A percentile compares a stretch with the other conserved stretches of the same genome.
Conservation (phyloP, 2,797 vertebrate species). For the Cirrhinus mrigala region DNA sequence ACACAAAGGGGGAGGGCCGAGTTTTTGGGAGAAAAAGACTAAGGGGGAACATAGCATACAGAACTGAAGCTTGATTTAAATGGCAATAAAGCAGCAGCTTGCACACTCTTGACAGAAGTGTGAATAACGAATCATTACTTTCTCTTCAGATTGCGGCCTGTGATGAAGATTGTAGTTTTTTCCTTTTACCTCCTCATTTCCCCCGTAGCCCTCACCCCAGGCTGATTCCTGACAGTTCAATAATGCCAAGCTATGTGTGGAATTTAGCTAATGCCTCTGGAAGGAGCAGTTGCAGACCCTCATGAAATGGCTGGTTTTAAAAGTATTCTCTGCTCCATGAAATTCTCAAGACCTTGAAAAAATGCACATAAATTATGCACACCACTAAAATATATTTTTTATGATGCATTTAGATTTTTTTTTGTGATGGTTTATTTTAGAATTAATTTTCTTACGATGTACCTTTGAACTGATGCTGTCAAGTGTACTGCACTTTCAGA, state of each 20-base stretch:
- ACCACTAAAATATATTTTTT: neutral
- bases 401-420: neutral
- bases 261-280: conserved; percentile 79
- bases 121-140: conserved; percentile 78
- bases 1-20: conserved; percentile 43
- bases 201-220: conserved; percentile 72
- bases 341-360: neutral
- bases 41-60: conserved; percentile 54
- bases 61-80: conserved; percentile 81
- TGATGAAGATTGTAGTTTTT: conserved; percentile 69
- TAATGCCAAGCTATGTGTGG: conserved; percentile 82
- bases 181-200: conserved; percentile 61
- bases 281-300: conserved; percentile 63
- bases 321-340: neutral
- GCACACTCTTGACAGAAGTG: conserved; percentile 69
- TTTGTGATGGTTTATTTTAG: neutral
- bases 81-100: conserved; percentile 75
- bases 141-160: conserved; percentile 60
- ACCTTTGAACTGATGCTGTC: neutral
- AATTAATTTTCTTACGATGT: neutral
- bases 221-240: conserved; percentile 83
- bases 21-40: conserved; percentile 52
- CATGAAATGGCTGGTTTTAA: conserved; percentile 62
- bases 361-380: neutral
- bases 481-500: neutral